Conservation (phyloP, 2,888 invertebrate species). For the Mactromeris polynyma region DNA sequence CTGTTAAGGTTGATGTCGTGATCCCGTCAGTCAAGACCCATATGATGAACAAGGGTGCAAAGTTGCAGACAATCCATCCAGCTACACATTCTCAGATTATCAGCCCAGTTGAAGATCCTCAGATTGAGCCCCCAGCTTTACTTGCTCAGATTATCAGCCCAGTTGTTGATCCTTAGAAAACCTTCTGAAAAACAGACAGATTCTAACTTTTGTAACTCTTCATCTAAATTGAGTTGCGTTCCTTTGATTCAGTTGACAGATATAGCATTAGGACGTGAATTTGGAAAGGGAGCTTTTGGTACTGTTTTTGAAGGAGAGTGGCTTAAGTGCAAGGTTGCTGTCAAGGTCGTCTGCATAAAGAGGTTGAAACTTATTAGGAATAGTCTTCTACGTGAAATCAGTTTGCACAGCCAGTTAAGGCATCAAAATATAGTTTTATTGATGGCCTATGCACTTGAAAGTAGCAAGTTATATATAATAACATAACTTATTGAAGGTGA, state of each 20-base stretch:
- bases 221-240: background rate
- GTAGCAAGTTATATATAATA: conserved; percentile 31
- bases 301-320: conserved; percentile 36
- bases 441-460: conserved; percentile 43
- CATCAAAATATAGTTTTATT: conserved; percentile 57
- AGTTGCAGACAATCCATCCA: background rate
- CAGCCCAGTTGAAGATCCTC: background rate
- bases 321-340: conserved; percentile 49
- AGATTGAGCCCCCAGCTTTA: background rate
- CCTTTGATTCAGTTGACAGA: background rate
- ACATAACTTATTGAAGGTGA: conserved; percentile 42
- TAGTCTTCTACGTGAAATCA: conserved; percentile 39
- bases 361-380: conserved; percentile 50
- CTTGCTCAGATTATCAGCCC: background rate
- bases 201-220: background rate
- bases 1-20: background rate
- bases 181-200: background rate
- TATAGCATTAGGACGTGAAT: conserved; percentile 12
- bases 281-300: conserved; percentile 55
- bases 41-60: too few relatives aligned
- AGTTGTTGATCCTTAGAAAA: background rate
- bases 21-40: too few relatives aligned
- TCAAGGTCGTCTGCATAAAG: conserved; percentile 33
- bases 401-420: conserved; percentile 45
- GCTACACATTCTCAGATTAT: background rate